phyloP scores from a whole-genome alignment of 2,113 vertebrate species.

The Charadrius vociferus region DNA sequence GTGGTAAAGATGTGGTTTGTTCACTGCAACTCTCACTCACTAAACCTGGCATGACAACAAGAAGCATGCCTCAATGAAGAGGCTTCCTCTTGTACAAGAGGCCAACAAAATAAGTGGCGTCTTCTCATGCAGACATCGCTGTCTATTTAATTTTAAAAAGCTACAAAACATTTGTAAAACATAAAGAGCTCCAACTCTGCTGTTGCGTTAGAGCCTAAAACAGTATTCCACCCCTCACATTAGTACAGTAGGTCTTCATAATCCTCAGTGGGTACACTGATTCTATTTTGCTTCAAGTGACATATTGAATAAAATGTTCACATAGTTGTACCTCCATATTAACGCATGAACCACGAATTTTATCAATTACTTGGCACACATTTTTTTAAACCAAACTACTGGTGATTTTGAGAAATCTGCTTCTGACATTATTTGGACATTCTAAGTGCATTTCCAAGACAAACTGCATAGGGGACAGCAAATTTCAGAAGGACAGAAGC shows the following conservation, averaged over 20 bases:
- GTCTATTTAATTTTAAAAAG: neutral
- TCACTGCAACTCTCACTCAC: neutral
- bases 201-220: neutral
- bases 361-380: neutral
- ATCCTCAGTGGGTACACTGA: neutral
- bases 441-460: neutral
- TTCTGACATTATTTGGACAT: neutral
- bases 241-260: neutral
- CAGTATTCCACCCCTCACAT: neutral
- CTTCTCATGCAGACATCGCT: neutral
- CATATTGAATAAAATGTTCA: neutral
- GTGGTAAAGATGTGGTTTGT: neutral
- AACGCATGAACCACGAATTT: neutral
- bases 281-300: neutral
- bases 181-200: neutral
- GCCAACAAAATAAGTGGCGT: neutral
- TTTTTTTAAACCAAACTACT: neutral
- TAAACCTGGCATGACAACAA: neutral
- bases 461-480: neutral
- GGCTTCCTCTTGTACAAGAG: neutral
- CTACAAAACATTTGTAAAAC: neutral
- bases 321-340: neutral
- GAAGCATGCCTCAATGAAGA: neutral
- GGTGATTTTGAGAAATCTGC: neutral
- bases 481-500: neutral